phyloP scores from a whole-genome alignment of 2,113 vertebrate species.

The Notothenia coriiceps region DNA sequence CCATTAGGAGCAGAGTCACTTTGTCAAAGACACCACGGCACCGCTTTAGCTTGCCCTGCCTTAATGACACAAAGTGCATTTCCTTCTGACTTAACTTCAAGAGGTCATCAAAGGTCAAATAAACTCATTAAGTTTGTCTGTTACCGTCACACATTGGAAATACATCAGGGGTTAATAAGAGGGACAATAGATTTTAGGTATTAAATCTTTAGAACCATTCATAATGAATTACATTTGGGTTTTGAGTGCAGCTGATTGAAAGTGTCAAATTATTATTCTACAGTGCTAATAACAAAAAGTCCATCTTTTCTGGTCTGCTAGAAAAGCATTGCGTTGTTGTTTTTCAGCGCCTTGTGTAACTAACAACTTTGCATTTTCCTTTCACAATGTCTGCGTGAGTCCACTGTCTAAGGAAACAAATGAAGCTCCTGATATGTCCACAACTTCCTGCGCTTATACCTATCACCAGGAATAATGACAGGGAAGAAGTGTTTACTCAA shows the following conservation, averaged over 20 bases:
- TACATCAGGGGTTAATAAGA: constrained; percentile 41
- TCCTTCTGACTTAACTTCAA: constrained; percentile 58
- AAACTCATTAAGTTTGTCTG: constrained; percentile 67
- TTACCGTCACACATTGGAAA: constrained; percentile 55
- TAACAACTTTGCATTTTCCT: background rate
- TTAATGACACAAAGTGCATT: constrained; percentile 59
- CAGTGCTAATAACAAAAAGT: background rate
- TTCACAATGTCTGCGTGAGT: background rate
- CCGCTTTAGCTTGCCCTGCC: constrained; percentile 20
- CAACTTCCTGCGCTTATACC: constrained; percentile 9
- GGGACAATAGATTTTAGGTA: constrained; percentile 38
- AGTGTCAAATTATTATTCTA: background rate
- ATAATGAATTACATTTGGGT: constrained; percentile 3
- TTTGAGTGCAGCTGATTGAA: constrained; percentile 5
- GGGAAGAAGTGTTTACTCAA: constrained; percentile 17
- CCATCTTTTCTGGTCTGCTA: background rate
- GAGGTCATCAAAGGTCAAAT: constrained; percentile 64
- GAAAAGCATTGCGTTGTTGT: background rate
- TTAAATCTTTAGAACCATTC: constrained; percentile 15
- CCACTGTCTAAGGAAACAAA: background rate
- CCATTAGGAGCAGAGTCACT: constrained; percentile 56
- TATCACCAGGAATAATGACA: constrained; percentile 20
- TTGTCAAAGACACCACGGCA: constrained; percentile 54
- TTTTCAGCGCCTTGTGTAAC: background rate
- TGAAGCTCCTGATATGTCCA: constrained; percentile 23